Evolutionary conservation across 2,888 invertebrate species (phyloP).

Genomic region (Paralinhomoeus sp.): DNA sequence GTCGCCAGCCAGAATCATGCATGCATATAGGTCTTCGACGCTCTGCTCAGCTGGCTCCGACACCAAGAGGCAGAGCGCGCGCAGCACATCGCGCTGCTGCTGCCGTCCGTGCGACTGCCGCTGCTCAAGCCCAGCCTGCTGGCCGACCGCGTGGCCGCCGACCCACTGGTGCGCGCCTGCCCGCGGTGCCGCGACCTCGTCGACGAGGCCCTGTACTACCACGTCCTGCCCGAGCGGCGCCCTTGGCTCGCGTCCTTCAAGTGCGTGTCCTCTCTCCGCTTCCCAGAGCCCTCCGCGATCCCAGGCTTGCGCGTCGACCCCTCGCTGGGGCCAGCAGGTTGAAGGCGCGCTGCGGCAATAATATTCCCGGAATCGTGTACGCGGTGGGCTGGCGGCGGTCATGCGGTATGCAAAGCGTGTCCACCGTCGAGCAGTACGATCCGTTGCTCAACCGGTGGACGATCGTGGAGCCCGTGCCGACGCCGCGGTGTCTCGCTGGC

Average conservation of each 20-base stretch:
- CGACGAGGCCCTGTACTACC: conserved; percentile 66
- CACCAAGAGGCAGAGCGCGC: conserved; percentile 53
- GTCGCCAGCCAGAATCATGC: too few species aligned
- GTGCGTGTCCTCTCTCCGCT: too few species aligned
- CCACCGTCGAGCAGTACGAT: too few species aligned
- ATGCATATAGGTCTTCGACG: conserved; percentile 47
- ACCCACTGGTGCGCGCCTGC: too few species aligned
- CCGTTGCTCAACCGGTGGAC: too few species aligned
- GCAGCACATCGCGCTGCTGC: conserved; percentile 35
- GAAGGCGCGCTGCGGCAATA: conserved; percentile 49
- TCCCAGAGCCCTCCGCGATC: too few species aligned
- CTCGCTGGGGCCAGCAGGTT: too few species aligned
- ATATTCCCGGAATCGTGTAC: conserved; percentile 50
- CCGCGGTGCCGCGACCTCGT: too few species aligned
- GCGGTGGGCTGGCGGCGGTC: too few species aligned
- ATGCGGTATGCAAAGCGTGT: too few species aligned
- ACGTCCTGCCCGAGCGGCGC: conserved; percentile 58
- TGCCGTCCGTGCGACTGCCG: conserved; percentile 45
- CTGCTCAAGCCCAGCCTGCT: conserved; percentile 55
- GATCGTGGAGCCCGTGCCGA: conserved; percentile 45
- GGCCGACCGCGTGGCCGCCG: too few species aligned
- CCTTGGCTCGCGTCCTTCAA: conserved; percentile 47
- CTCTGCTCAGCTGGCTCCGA: conserved; percentile 53
- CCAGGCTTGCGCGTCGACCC: too few species aligned
- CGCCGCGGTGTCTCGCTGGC: conserved; percentile 42